A percentile compares a stretch with the other conserved stretches of the same genome.
Evolutionary conservation across 37 sponge, comb jelly and placozoan species (phyloP).

Genomic region (Petrosia ficiformis): DNA sequence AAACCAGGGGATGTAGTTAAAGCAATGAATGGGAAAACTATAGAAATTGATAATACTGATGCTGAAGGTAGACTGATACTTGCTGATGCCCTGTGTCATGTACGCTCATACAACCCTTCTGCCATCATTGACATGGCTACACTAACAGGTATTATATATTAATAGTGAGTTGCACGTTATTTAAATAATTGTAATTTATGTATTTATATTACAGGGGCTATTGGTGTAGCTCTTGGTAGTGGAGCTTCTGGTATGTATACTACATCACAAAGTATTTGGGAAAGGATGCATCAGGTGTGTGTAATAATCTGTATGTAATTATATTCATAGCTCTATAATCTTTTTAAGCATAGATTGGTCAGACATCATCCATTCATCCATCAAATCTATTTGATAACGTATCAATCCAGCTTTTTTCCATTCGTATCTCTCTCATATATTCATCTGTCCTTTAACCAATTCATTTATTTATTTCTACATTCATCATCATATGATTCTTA

Average conservation of each 20-base stretch:
- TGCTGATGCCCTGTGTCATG: slow-evolving; percentile 92
- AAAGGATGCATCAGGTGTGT: slow-evolving; percentile 53
- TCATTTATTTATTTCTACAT: too few relatives aligned
- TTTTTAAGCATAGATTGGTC: too few relatives aligned
- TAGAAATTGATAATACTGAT: slow-evolving; percentile 96
- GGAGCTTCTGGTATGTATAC: slow-evolving; percentile 85
- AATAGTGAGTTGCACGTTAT: background rate
- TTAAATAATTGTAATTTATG: background rate
- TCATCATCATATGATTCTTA: too few relatives aligned
- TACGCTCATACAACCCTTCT: slow-evolving; percentile 75
- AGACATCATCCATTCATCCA: too few relatives aligned
- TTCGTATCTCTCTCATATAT: too few relatives aligned
- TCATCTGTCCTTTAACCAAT: too few relatives aligned
- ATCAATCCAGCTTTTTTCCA: too few relatives aligned
- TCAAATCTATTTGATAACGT: too few relatives aligned
- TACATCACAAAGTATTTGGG: slow-evolving; percentile 63
- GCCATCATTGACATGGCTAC: slow-evolving; percentile 86
- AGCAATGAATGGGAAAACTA: slow-evolving; percentile 93
- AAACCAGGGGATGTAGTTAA: slow-evolving; percentile 95
- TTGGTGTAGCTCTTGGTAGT: slow-evolving; percentile 77
- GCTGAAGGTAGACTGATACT: slow-evolving; percentile 92
- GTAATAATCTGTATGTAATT: too few relatives aligned
- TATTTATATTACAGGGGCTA: slow-evolving; percentile 29
- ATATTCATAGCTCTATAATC: too few relatives aligned
- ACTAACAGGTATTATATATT: slow-evolving; percentile 50